These are phyloP conservation scores for Brenthis daphne DNA, from an alignment of 2,888 invertebrate species.

Conservation along the genomic window DNA sequence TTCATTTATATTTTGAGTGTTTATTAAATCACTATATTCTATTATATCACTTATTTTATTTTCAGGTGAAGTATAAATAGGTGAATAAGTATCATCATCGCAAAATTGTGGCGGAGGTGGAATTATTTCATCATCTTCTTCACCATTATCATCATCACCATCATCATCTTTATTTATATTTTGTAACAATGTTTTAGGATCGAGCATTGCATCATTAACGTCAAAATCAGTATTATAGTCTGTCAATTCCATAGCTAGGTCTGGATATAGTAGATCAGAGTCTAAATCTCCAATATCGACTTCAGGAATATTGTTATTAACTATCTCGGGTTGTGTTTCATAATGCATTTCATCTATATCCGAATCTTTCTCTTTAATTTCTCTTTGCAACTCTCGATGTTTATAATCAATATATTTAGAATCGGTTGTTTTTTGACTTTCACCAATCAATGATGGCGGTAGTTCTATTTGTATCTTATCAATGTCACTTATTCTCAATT, in stretches of 20 bases:
- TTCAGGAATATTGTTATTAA: not conserved
- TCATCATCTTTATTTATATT: conserved; percentile 45
- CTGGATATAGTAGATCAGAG: conserved; percentile 2
- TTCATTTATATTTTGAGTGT: conserved; percentile 8
- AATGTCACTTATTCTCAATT: conserved; percentile 65
- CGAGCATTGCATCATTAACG: conserved; percentile 60
- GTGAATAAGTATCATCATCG: conserved; percentile 36
- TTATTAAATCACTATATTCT: not conserved
- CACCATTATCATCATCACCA: conserved; percentile 17
- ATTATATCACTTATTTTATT: conserved; percentile 21
- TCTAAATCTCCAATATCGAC: conserved; percentile 7
- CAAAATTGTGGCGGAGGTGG: conserved; percentile 65
- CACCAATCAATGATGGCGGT: conserved; percentile 44
- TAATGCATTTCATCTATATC: too few species aligned
- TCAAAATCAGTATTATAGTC: conserved; percentile 41
- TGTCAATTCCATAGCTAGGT: conserved; percentile 9
- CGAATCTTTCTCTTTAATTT: not conserved
- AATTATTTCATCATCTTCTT: conserved; percentile 48
- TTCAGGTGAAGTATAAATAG: conserved; percentile 27
- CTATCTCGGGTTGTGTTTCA: too few species aligned
- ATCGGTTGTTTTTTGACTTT: conserved; percentile 16
- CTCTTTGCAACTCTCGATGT: not conserved
- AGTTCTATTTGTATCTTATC: conserved; percentile 50
- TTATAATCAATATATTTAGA: not conserved
- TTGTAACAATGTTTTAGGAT: conserved; percentile 67